phyloP scores from a whole-genome alignment of 2,888 invertebrate genomes.

The Capitulum mitella region DNA sequence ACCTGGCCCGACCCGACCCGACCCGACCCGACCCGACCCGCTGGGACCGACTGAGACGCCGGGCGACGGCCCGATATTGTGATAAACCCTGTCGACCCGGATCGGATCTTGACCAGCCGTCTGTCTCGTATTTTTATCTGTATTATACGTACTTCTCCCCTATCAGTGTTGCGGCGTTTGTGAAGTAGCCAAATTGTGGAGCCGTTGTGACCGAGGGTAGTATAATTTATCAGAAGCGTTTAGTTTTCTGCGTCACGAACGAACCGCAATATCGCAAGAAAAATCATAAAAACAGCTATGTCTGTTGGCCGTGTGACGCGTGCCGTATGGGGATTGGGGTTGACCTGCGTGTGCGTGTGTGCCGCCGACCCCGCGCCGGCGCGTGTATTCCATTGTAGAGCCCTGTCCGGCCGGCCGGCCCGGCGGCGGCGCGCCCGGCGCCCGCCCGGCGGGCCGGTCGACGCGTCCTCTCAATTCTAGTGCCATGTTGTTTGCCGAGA shows the following conservation, averaged over 20 bases:
- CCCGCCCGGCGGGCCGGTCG: not conserved
- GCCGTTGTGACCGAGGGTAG: constrained; percentile 3
- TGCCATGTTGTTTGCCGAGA: not conserved
- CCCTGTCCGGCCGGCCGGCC: not conserved
- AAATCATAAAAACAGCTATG: not conserved
- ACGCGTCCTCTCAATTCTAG: not conserved
- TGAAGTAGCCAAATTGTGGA: not conserved
- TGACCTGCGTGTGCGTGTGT: constrained; percentile 13
- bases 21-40: not conserved
- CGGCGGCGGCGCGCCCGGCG: not conserved
- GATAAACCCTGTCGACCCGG: constrained; percentile 13
- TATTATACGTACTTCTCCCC: constrained; percentile 14
- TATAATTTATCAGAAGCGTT: constrained; percentile 5
- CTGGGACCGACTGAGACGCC: too few species aligned
- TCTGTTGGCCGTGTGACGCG: not conserved
- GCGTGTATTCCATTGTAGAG: not conserved
- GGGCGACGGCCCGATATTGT: not conserved
- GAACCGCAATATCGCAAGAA: not conserved
- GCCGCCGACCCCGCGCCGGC: not conserved
- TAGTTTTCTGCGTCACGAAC: not conserved
- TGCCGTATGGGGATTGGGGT: not conserved
- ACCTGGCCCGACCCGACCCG: not conserved
- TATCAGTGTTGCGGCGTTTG: not conserved
- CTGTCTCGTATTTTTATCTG: not conserved
- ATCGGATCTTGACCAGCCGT: not conserved